These are phyloP conservation scores for Epirrhoe alternata DNA, from an alignment of 2,888 invertebrate genomes.

Conservation along the genomic window DNA sequence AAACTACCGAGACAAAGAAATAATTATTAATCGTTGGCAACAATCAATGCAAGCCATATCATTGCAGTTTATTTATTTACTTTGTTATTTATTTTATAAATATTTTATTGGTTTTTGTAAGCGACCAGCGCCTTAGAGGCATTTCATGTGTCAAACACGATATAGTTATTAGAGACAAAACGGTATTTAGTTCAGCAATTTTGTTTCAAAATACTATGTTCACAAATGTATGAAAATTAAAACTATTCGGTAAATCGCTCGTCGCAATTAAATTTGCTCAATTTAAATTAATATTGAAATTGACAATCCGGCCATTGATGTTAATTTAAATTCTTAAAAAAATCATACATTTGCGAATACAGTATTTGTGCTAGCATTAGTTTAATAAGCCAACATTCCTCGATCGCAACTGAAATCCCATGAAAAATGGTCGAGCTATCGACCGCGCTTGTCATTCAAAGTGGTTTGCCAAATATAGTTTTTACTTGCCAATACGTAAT, in stretches of 20 bases:
- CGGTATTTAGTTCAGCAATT: conserved; percentile 12
- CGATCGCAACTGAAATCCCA: conserved; percentile 43
- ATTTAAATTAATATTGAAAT: neutral
- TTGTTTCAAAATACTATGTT: conserved; percentile 17
- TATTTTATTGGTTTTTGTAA: conserved; percentile 33
- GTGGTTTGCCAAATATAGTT: conserved; percentile 60
- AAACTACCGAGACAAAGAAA: neutral
- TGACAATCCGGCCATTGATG: neutral
- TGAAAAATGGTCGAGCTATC: neutral
- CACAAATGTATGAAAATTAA: conserved; percentile 7
- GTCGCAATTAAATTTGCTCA: neutral
- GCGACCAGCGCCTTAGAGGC: conserved; percentile 44
- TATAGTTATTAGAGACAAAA: conserved; percentile 37
- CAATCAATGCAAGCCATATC: conserved; percentile 31
- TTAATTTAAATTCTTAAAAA: neutral
- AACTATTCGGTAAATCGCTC: neutral
- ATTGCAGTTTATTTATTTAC: conserved; percentile 37
- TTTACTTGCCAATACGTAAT: conserved; percentile 64
- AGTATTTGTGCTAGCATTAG: conserved; percentile 70
- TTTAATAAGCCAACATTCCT: conserved; percentile 67
- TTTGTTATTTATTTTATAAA: conserved; percentile 47
- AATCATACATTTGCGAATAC: conserved; percentile 27
- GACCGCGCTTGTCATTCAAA: conserved; percentile 44
- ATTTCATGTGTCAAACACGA: conserved; percentile 54
- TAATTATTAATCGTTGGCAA: neutral